A percentile compares a stretch with the other conserved stretches of the same genome.
Evolutionary conservation across 2,113 vertebrate species (phyloP).

Genomic region (Actenoides hombroni): DNA sequence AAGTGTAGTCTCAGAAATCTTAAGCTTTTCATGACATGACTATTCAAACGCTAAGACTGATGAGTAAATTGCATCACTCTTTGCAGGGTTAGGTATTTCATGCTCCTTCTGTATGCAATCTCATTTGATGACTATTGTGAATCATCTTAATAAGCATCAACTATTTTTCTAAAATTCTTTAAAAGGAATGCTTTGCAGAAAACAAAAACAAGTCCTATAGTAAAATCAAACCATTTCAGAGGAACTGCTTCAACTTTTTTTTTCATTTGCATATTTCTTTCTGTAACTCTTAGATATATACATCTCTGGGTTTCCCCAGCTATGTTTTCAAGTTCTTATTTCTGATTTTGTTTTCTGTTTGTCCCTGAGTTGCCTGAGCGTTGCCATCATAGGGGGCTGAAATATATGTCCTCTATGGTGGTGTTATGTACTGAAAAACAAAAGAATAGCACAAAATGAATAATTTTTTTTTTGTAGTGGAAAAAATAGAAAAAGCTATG

Average conservation of each 20-base stretch:
- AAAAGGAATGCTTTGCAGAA: not conserved
- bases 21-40: not conserved
- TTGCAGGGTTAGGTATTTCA: not conserved
- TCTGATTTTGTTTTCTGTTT: not conserved
- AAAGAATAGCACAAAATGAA: not conserved
- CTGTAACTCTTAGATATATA: not conserved
- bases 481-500: not conserved
- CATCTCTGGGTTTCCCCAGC: not conserved
- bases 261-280: not conserved
- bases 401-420: not conserved
- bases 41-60: not conserved
- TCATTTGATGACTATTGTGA: not conserved
- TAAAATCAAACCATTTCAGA: not conserved
- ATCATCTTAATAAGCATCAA: not conserved
- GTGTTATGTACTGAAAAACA: not conserved
- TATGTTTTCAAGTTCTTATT: not conserved
- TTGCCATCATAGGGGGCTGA: not conserved
- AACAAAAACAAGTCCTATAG: not conserved
- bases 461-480: not conserved
- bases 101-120: not conserved
- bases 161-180: not conserved
- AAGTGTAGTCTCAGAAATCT: not conserved
- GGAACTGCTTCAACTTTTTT: not conserved
- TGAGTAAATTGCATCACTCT: not conserved
- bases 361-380: not conserved